Evolutionary conservation across 92 coral and sea anemone species (phyloP).

Genomic region (Epizoanthus stellaris): DNA sequence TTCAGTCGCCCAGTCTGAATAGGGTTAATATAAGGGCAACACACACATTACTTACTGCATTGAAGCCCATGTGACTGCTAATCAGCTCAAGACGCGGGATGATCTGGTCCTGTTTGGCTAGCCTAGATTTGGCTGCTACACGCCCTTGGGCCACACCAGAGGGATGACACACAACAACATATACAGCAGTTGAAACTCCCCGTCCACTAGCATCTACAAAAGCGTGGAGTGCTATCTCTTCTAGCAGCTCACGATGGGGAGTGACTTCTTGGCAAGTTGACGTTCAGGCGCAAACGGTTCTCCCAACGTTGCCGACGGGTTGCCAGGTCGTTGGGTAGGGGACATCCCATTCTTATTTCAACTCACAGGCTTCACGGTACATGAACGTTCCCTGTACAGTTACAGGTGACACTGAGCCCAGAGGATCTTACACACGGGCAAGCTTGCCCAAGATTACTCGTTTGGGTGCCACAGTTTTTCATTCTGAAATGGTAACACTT

Average conservation of each 20-base stretch:
- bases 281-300: no score
- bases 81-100: slow-evolving; percentile 45
- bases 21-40: slow-evolving; percentile 35
- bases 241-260: slow-evolving; percentile 14
- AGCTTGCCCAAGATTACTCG: slow-evolving; percentile 9
- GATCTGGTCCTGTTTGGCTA: slow-evolving; percentile 46
- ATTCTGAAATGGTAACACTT: background rate
- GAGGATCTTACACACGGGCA: slow-evolving; percentile 1
- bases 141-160: slow-evolving; percentile 17
- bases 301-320: no score
- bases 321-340: no score
- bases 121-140: slow-evolving; percentile 43
- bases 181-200: slow-evolving; percentile 37
- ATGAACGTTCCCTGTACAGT: background rate
- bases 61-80: slow-evolving; percentile 24
- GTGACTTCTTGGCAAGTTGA: slow-evolving; percentile 20
- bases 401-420: background rate
- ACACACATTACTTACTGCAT: slow-evolving; percentile 20
- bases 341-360: background rate
- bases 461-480: background rate
- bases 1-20: no score
- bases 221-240: slow-evolving; percentile 33
- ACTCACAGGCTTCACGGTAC: background rate
- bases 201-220: slow-evolving; percentile 41
- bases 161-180: slow-evolving; percentile 24